Conservation (phyloP, 1,140 invertebrate genomes). For the Helicoverpa zea region DNA sequence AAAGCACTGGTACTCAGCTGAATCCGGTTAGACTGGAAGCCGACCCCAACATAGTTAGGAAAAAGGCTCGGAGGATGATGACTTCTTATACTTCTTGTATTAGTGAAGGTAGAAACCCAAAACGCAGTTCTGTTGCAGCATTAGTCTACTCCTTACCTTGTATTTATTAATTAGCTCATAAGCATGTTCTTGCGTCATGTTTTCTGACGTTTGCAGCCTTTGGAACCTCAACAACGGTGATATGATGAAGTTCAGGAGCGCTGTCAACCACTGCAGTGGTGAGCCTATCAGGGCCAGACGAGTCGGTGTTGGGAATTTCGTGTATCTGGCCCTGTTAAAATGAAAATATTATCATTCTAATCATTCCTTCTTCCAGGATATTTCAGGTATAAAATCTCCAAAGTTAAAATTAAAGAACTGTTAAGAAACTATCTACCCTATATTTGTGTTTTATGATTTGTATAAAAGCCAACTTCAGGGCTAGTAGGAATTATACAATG, state of each 20-base stretch:
- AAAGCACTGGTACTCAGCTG: too few relatives aligned
- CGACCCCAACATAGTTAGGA: too few relatives aligned
- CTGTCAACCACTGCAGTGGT: constrained; percentile 75
- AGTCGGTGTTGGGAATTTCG: constrained; percentile 68
- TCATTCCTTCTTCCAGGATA: background rate
- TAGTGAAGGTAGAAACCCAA: background rate
- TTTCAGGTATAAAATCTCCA: too few relatives aligned
- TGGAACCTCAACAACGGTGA: constrained; percentile 66
- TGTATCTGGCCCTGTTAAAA: constrained; percentile 57
- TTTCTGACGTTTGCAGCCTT: constrained; percentile 63
- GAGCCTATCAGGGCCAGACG: constrained; percentile 63
- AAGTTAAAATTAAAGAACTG: too few relatives aligned
- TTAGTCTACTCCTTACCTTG: constrained; percentile 57
- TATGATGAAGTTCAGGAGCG: constrained; percentile 60
- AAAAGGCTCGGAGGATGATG: too few relatives aligned
- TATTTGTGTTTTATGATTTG: too few relatives aligned
- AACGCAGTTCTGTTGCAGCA: background rate
- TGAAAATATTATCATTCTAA: background rate
- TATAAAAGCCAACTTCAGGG: too few relatives aligned
- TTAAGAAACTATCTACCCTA: too few relatives aligned
- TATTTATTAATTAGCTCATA: constrained; percentile 74
- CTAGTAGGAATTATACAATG: too few relatives aligned
- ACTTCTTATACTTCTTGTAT: too few relatives aligned
- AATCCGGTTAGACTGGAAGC: too few relatives aligned
- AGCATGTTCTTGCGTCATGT: constrained; percentile 65